Percentiles rank a stretch among this genome's conserved stretches.
phyloP scores from a whole-genome alignment of 92 coral and sea anemone species.

The Porites evermanni region DNA sequence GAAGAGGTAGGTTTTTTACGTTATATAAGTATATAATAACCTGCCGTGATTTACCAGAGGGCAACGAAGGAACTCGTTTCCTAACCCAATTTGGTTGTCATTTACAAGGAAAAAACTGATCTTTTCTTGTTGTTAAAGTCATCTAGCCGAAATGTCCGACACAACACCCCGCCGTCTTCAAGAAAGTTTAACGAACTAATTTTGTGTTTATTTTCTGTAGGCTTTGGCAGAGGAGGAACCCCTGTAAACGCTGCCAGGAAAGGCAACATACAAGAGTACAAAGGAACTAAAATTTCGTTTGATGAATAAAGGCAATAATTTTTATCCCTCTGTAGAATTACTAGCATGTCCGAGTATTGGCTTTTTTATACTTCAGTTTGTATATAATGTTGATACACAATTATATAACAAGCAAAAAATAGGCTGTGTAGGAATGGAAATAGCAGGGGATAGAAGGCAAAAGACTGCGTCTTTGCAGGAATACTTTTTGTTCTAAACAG shows the following conservation, averaged over 20 bases:
- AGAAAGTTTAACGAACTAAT: neutral
- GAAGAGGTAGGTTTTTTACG: conserved; percentile 14
- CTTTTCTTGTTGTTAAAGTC: neutral
- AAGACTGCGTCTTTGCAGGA: too few species aligned
- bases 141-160: neutral
- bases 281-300: conserved; percentile 90
- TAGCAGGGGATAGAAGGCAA: too few species aligned
- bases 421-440: too few species aligned
- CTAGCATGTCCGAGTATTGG: neutral
- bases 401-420: too few species aligned
- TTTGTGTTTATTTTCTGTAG: conserved; percentile 3
- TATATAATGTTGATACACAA: too few species aligned
- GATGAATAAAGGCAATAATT: conserved; percentile 55
- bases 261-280: conserved; percentile 88
- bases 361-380: too few species aligned
- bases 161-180: neutral
- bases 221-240: conserved; percentile 54
- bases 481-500: too few species aligned
- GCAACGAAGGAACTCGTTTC: too few species aligned
- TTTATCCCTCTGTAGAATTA: neutral
- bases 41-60: too few species aligned
- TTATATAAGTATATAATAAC: too few species aligned
- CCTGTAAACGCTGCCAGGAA: conserved; percentile 66
- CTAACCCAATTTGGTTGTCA: too few species aligned
- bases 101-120: too few species aligned